Conservation (phyloP, 2,113 vertebrate species). For the Callaeas wilsoni region DNA sequence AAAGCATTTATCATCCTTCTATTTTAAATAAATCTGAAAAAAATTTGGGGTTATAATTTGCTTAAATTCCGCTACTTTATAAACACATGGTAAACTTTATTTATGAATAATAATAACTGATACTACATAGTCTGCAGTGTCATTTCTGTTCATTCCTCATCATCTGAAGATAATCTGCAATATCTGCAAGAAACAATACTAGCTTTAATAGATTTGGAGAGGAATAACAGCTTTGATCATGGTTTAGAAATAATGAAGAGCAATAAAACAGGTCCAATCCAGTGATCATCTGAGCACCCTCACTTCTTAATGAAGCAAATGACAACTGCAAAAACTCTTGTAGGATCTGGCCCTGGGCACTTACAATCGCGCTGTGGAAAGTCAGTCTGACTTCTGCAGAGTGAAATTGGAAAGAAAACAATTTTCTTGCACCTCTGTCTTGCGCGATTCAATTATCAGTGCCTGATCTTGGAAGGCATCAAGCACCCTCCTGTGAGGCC, state of each 20-base stretch:
- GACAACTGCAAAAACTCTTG: background rate
- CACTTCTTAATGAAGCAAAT: background rate
- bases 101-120: background rate
- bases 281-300: background rate
- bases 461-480: conserved; percentile 2
- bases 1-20: background rate
- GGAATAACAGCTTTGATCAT: background rate
- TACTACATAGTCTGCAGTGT: background rate
- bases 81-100: background rate
- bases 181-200: background rate
- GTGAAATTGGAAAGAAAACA: conserved; percentile 30
- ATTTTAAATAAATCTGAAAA: conserved; percentile 26
- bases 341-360: background rate
- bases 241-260: background rate
- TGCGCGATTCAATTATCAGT: conserved; percentile 6
- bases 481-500: conserved; percentile 22
- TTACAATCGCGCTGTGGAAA: background rate
- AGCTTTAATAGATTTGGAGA: background rate
- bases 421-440: conserved; percentile 16
- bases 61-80: background rate
- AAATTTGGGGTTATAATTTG: background rate
- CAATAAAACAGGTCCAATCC: background rate
- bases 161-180: background rate
- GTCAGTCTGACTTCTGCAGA: background rate
- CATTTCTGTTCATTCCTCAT: background rate